A percentile compares a stretch with the other conserved stretches of the same genome.
Conservation (phyloP, 2,888 invertebrate species). For the Erpobdella octoculata region DNA sequence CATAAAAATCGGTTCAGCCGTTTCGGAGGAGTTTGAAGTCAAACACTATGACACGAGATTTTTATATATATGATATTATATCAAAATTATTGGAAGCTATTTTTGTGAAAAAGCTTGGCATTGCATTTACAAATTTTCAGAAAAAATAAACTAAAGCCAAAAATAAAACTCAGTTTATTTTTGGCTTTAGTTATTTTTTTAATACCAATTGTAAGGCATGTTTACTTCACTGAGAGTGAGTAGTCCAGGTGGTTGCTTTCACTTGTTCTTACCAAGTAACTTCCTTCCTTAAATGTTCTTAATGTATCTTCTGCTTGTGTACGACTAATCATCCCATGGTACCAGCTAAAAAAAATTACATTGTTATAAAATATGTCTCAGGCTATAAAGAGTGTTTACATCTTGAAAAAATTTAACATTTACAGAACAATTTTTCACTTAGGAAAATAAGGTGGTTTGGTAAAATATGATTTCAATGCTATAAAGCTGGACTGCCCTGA, state of each 20-base stretch:
- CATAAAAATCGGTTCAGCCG: no score
- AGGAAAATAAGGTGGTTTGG: no score
- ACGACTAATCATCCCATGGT: conserved; percentile 83
- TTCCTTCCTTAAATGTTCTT: conserved; percentile 75
- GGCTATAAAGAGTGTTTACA: background rate
- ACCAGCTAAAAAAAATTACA: conserved; percentile 66
- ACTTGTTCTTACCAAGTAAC: conserved; percentile 85
- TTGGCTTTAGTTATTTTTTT: background rate
- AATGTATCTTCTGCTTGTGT: conserved; percentile 82
- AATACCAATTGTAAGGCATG: no score
- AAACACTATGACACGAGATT: no score
- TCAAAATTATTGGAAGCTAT: background rate
- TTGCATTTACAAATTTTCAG: background rate
- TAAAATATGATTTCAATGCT: no score
- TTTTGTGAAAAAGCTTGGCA: no score
- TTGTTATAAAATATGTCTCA: no score
- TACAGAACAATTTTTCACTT: no score
- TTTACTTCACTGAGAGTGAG: conserved; percentile 87
- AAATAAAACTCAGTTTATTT: background rate
- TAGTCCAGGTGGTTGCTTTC: conserved; percentile 87
- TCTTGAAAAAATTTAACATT: background rate
- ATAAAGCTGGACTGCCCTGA: no score
- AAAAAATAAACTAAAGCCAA: background rate
- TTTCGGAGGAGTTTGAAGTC: no score
- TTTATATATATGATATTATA: no score